Conservation (phyloP, 2,797 vertebrate genomes). For the Cuculus canorus region DNA sequence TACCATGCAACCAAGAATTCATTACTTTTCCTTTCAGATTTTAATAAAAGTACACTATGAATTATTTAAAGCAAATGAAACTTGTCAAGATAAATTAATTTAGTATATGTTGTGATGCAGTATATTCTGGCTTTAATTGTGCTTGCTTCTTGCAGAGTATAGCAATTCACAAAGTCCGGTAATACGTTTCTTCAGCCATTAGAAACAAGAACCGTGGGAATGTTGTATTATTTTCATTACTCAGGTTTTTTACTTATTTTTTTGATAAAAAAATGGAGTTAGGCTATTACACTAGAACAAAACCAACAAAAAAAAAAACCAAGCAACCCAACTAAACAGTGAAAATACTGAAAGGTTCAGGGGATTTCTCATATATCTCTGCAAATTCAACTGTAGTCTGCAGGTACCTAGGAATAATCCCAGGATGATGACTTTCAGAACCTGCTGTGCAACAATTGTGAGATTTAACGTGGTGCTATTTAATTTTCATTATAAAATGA, state of each 20-base stretch:
- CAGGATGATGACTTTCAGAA: not conserved
- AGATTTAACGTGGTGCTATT: not conserved
- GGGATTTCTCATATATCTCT: not conserved
- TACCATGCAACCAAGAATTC: conserved; percentile 3
- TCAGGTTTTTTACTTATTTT: not conserved
- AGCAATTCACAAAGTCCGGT: not conserved
- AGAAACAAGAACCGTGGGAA: not conserved
- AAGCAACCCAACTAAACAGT: not conserved
- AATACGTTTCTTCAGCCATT: conserved; percentile 18
- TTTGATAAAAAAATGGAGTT: not conserved
- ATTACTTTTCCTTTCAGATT: conserved; percentile 49
- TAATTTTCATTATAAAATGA: not conserved
- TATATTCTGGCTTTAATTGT: conserved; percentile 42
- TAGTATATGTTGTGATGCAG: conserved; percentile 17
- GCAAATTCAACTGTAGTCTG: not conserved
- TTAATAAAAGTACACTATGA: conserved; percentile 59
- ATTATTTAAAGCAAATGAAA: conserved; percentile 60
- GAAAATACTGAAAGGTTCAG: not conserved
- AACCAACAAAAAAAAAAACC: too few species aligned
- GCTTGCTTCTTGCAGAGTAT: not conserved
- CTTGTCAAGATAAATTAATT: conserved; percentile 60
- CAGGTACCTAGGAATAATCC: not conserved
- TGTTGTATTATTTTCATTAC: not conserved
- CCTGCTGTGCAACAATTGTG: not conserved
- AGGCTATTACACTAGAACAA: not conserved